Conservation (phyloP, 2,113 vertebrate genomes). For the Elanoides forficatus region DNA sequence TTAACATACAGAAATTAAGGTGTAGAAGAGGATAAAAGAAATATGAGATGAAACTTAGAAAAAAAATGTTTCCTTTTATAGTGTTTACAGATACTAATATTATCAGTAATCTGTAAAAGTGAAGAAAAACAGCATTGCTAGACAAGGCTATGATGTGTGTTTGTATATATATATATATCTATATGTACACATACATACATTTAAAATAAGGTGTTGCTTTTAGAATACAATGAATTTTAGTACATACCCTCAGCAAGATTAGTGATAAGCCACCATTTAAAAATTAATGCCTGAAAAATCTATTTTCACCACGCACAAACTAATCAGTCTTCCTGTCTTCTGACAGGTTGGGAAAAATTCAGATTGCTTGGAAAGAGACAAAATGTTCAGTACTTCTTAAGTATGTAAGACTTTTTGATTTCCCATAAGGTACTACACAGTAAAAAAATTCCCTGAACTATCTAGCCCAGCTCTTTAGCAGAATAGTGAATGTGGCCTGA, state of each 20-base stretch:
- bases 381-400: neutral
- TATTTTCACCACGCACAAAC: neutral
- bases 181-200: neutral
- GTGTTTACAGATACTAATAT: neutral
- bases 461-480: neutral
- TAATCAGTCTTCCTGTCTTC: neutral
- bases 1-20: neutral
- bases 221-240: neutral
- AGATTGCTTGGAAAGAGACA: neutral
- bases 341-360: neutral
- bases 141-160: neutral
- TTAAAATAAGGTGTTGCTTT: neutral
- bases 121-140: neutral
- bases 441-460: neutral
- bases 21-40: neutral
- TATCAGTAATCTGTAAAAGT: neutral
- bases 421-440: neutral
- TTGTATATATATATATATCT: neutral
- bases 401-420: neutral
- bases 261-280: neutral
- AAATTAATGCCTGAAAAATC: neutral
- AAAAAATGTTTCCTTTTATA: neutral
- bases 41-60: neutral
- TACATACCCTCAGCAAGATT: neutral
- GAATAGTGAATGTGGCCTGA: neutral